Evolutionary conservation across 2,888 invertebrate species (phyloP).

Genomic region (Papilio demoleus): DNA sequence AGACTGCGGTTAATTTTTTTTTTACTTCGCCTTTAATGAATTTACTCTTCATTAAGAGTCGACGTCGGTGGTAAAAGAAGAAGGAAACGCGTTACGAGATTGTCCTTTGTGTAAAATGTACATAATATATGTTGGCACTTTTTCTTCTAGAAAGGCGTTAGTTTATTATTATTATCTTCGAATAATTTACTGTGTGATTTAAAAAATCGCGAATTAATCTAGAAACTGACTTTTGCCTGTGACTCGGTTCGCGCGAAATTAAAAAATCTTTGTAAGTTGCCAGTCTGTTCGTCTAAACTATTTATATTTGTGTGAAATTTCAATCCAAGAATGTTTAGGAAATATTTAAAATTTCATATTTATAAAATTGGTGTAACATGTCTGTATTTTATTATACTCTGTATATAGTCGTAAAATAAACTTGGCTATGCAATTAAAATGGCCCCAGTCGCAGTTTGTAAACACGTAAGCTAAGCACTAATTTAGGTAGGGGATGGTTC

Average conservation of each 20-base stretch:
- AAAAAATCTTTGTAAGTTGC: too few species aligned
- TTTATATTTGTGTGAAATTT: too few species aligned
- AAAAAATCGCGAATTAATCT: too few species aligned
- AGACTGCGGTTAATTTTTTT: neutral
- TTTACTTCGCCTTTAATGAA: slow-evolving; percentile 15
- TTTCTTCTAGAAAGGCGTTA: neutral
- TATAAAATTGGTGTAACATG: too few species aligned
- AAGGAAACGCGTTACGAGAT: slow-evolving; percentile 13
- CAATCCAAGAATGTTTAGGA: too few species aligned
- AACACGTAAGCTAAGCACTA: slow-evolving; percentile 15
- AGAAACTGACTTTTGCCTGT: too few species aligned
- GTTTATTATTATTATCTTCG: neutral
- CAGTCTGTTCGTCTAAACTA: too few species aligned
- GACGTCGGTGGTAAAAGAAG: slow-evolving; percentile 4
- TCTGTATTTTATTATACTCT: neutral
- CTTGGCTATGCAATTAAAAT: slow-evolving; percentile 2
- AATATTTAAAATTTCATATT: too few species aligned
- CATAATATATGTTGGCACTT: slow-evolving; percentile 8
- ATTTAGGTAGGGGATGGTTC: slow-evolving; percentile 5
- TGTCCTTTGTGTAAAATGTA: slow-evolving; percentile 13
- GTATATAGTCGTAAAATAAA: neutral
- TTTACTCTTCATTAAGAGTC: slow-evolving; percentile 21
- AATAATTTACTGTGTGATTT: too few species aligned
- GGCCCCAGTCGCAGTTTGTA: neutral
- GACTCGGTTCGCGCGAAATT: too few species aligned